Evolutionary conservation across 2,113 vertebrate species (phyloP).

Genomic region (Butorides virescens): DNA sequence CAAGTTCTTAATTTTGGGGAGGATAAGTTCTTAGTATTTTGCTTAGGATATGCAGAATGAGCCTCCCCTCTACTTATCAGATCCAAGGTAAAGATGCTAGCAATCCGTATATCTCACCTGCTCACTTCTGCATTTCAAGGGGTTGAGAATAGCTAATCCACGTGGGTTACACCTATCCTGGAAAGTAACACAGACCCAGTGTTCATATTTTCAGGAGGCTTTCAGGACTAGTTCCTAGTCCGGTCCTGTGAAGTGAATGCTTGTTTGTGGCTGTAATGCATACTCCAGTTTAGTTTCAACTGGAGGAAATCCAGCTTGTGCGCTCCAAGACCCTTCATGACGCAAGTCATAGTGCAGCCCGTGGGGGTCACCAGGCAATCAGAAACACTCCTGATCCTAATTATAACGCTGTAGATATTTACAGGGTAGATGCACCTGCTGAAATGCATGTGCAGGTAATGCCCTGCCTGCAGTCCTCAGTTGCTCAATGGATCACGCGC

Average conservation of each 20-base stretch:
- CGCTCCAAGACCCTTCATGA: neutral
- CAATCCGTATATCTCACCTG: neutral
- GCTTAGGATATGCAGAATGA: neutral
- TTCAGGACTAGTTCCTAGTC: neutral
- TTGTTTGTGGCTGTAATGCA: neutral
- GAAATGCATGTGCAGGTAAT: neutral
- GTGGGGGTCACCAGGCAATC: neutral
- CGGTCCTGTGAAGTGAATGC: neutral
- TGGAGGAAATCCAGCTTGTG: neutral
- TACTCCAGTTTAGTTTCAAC: neutral
- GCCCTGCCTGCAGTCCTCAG: neutral
- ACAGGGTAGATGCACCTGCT: neutral
- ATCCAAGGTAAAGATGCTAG: neutral
- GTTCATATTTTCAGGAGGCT: neutral
- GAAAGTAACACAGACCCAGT: rapidly evolving
- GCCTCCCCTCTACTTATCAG: neutral
- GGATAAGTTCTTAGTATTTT: neutral
- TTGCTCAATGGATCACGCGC: conserved; percentile 22
- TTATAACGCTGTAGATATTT: neutral
- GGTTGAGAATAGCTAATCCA: neutral
- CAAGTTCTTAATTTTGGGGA: neutral
- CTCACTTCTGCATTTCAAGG: neutral
- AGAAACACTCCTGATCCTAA: neutral
- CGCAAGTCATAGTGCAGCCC: rapidly evolving
- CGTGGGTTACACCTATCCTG: neutral